Percentiles rank a stretch among this genome's conserved stretches.
phyloP scores from a whole-genome alignment of 1,140 invertebrate genomes.

The Panagrolaimus sp. region DNA sequence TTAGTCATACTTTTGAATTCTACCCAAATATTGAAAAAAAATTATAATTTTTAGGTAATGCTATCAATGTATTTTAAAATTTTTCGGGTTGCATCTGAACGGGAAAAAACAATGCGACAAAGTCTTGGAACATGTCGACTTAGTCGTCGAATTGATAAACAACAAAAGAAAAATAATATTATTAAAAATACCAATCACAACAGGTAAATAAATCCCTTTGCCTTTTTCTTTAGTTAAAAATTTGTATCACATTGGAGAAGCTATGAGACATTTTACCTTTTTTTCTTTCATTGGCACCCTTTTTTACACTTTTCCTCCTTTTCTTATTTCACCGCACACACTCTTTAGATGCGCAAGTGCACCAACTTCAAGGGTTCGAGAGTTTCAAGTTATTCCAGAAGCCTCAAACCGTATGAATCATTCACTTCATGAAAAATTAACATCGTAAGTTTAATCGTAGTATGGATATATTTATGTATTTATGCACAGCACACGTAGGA shows the following conservation, averaged over 20 bases:
- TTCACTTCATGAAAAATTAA: slow-evolving; percentile 20
- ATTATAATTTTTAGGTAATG: slow-evolving; percentile 42
- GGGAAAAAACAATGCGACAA: slow-evolving; percentile 55
- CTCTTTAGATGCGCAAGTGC: slow-evolving; percentile 48
- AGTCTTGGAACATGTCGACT: slow-evolving; percentile 53
- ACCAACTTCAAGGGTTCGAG: slow-evolving; percentile 38
- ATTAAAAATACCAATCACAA: slow-evolving; percentile 42
- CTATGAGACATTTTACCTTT: not conserved
- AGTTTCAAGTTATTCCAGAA: slow-evolving; percentile 23
- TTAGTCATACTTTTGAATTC: slow-evolving; percentile 24
- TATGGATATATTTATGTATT: too few species aligned
- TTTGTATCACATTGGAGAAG: too few species aligned
- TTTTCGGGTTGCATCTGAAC: slow-evolving; percentile 56
- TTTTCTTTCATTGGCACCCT: slow-evolving; percentile 12
- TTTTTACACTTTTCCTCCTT: not conserved
- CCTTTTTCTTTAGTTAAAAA: too few species aligned
- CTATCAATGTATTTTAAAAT: slow-evolving; percentile 58
- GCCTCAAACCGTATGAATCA: slow-evolving; percentile 10
- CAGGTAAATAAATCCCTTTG: slow-evolving; percentile 1
- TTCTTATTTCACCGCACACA: slow-evolving; percentile 4
- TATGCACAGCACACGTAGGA: too few species aligned
- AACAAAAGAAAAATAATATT: slow-evolving; percentile 31
- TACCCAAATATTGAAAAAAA: not conserved
- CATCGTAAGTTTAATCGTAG: not conserved
- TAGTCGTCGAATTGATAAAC: slow-evolving; percentile 55